Evolutionary conservation across 2,888 invertebrate species (phyloP), one percentile per base, ranked within the genome.

Genomic region (Neoascia interrupta): DNA sequence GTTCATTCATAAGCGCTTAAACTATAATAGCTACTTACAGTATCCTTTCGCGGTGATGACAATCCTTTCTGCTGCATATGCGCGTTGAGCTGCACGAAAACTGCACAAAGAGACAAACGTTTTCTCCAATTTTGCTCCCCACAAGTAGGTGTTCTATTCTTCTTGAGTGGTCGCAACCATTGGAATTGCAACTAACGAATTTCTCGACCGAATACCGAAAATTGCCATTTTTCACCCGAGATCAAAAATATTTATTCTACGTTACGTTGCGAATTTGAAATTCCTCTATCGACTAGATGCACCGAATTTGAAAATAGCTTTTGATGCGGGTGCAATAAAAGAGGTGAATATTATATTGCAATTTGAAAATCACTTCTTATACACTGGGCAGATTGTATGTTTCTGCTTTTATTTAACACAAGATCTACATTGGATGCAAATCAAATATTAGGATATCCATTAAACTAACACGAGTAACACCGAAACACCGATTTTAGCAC

Each of bases 31-130:
- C 41, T 61, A 80, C 80, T 80, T 80, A 80, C 80, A 54, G 60
- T 79, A 73, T 74, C 73, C 74, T 63, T 51, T 47, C 31, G 39
- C 58, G 68, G 45, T 63, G 69, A 69, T 68, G 74, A 69, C 61
- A 80, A 80, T 80, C 80, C 80, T 68, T 74, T 74, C 69, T 74
- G 69, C 56, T 80, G 80, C 80, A 80, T 73, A 69, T 80, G 80
- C 80, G 80, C 80, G 80, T 63, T 74, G n/a, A 54, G 58, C 39
- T 73, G 64, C 56, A 70, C 63, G 36, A 16, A 10, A 39, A 47
- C 70, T 70, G 70, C 70, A 61, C 16, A 26, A 66, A 49, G 18
- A 72, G 54, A 43, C 37, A 56, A 36, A 15, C 41, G 47, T 43
- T 28, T 43, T 43, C 37, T 26, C 47, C 58, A 45, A 47, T 34